Percentiles rank a stretch among this genome's conserved stretches.
phyloP scores from a whole-genome alignment of 2,888 invertebrate species.

The Synergus japonicus region DNA sequence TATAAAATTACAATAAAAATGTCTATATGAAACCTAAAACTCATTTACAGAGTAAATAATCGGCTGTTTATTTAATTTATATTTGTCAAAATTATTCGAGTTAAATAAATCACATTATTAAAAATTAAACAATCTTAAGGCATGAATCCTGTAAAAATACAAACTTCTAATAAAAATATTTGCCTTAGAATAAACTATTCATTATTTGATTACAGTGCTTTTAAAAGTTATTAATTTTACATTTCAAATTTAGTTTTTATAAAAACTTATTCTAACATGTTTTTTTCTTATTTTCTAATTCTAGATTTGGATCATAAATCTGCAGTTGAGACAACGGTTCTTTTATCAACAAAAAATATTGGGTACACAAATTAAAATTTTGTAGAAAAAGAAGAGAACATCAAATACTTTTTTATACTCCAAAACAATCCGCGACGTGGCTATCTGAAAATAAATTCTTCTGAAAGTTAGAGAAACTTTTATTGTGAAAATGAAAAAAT shows the following conservation, averaged over 20 bases:
- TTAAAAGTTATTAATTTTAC: neutral
- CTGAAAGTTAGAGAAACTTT: neutral
- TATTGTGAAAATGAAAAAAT: neutral
- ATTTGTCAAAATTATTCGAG: neutral
- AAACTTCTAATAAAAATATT: neutral
- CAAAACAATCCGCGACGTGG: neutral
- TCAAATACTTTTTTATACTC: slow-evolving; percentile 17
- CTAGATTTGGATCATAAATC: neutral
- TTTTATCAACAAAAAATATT: neutral
- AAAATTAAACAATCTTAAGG: neutral
- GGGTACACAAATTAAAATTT: neutral
- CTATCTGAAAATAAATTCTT: neutral
- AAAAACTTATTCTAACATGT: neutral
- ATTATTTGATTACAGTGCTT: neutral
- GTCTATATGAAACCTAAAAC: neutral
- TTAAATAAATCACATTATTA: neutral
- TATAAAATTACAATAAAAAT: neutral
- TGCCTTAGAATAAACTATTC: neutral
- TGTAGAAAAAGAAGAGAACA: slow-evolving; percentile 18
- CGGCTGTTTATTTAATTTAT: neutral
- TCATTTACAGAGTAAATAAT: neutral
- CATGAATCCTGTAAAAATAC: neutral
- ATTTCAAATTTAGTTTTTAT: neutral
- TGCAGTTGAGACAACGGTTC: neutral
- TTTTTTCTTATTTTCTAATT: neutral